phyloP scores from a whole-genome alignment of 2,113 vertebrate genomes.

The Campylomormyrus tamandua region DNA sequence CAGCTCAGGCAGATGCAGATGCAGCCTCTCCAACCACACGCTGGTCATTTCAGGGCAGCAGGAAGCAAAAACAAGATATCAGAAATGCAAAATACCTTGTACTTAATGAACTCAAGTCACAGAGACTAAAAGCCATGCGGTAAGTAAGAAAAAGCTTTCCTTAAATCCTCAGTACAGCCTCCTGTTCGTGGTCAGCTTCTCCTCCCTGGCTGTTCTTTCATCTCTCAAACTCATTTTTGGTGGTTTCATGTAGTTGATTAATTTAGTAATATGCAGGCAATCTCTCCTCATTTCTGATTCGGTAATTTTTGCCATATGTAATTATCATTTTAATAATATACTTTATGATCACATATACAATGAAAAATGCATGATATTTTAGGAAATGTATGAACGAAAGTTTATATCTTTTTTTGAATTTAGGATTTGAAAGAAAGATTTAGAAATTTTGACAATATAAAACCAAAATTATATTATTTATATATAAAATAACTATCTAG shows the following conservation, averaged over 20 bases:
- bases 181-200: neutral
- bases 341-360: neutral
- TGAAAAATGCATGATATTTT: neutral
- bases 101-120: conserved; percentile 3
- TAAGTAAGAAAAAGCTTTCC: conserved; percentile 34
- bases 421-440: neutral
- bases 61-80: neutral
- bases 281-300: neutral
- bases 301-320: neutral
- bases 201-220: neutral
- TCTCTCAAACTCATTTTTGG: neutral
- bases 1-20: neutral
- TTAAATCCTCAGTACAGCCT: neutral
- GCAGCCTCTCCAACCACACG: neutral
- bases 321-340: neutral
- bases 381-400: neutral
- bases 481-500: neutral
- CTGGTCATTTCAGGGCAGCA: neutral
- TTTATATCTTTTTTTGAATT: neutral
- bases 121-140: conserved; percentile 47
- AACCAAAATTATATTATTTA: neutral
- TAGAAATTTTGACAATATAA: neutral
- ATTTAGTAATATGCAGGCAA: neutral
- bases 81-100: conserved; percentile 13
- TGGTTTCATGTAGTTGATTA: neutral